A percentile compares a stretch with the other conserved stretches of the same genome.
phyloP scores from a whole-genome alignment of 2,113 vertebrate species.

The Aptenodytes forsteri region DNA sequence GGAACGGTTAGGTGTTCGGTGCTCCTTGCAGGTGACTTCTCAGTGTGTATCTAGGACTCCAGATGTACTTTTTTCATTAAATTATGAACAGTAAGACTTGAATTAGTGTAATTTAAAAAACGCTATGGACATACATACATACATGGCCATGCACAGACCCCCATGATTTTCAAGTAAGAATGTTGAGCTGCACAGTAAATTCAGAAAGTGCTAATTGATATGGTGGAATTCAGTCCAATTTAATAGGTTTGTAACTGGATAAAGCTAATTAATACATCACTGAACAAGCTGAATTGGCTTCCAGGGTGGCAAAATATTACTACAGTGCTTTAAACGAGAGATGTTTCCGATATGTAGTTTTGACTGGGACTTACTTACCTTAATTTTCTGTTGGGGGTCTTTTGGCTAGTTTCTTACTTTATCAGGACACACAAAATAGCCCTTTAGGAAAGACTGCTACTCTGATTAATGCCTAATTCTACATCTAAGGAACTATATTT shows the following conservation, averaged over 20 bases:
- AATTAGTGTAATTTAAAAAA: background rate
- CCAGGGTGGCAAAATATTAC: background rate
- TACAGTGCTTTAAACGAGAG: background rate
- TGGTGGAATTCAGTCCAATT: background rate
- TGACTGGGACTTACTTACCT: background rate
- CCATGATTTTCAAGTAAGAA: background rate
- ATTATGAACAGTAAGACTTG: background rate
- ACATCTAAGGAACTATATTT: background rate
- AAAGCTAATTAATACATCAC: background rate
- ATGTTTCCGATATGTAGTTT: accelerated
- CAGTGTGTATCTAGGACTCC: accelerated
- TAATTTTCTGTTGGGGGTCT: background rate
- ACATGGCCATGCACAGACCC: background rate
- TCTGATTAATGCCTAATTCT: background rate
- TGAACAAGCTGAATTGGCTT: background rate
- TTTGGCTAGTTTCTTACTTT: background rate
- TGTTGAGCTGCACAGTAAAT: background rate
- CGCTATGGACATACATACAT: too few relatives aligned
- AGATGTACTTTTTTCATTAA: background rate
- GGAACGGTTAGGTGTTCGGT: background rate
- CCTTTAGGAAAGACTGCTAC: background rate
- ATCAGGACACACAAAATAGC: background rate
- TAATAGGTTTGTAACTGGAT: background rate
- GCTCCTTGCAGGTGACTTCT: background rate
- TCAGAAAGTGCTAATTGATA: background rate